Base-by-base conservation (phyloP, 1,140 invertebrate species). In the Heliconius eleuchia region DNA sequence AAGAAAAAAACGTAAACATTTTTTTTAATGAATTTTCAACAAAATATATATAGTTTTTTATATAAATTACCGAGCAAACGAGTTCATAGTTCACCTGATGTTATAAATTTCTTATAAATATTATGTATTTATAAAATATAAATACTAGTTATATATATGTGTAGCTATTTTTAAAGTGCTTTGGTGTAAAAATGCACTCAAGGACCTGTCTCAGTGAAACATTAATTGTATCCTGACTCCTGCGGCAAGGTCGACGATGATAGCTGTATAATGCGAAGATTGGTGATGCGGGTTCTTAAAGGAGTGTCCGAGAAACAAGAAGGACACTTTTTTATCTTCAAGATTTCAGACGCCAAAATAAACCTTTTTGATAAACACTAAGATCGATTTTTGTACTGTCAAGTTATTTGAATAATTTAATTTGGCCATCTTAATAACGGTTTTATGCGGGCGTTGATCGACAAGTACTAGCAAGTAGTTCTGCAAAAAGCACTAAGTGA, bases 191-290 rank as follows among this genome's bases (percentile, higher is more conserved):
- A 81, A 84, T 84, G 83, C 83, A 84, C 73, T 84, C 80, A 84
- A 83, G 83, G 81, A 81, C 71, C 83, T 82, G 80, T 66, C 52
- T 81, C 84, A 83, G 73, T 87, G 84, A 85, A 88, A 87, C 80
- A 82, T 77, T 92, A 91, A 92, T 89, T 89, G 88, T 87, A 87
- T 91, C 88, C 88, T 89, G 89, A 84, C 76, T 77, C 76, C 76
- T 77, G 70, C 81, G 73, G 71, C 89, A 92, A 92, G 91, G 91
- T 89, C 90, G 83, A 76, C 77, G 81, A 79, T 80, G 82, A 83
- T 89, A 91, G 91, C 87, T 89, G 84, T 86, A 88, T 91, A 90
- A 92, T 92, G 84, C 86, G 86, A 88, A 91, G 90, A 92, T 92
- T 93, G 89, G 82, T 87, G 82, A 88, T 90, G 84, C 88, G 87